Evolutionary conservation across 2,888 invertebrate genomes (phyloP).

Genomic region (Syrphus vitripennis): DNA sequence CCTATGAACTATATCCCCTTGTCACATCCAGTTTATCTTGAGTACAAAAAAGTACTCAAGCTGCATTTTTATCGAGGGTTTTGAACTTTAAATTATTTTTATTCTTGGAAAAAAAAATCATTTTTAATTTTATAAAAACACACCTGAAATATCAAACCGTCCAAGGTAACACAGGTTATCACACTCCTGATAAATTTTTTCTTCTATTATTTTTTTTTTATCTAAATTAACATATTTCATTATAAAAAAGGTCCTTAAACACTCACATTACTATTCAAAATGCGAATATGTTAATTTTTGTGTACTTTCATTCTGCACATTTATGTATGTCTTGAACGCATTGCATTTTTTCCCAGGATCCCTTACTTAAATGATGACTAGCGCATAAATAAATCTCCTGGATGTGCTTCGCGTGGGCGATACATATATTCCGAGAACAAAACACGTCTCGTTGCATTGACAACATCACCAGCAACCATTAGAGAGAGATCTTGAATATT

Average conservation of each 20-base stretch:
- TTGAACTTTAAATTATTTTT: too few relatives aligned
- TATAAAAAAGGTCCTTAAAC: conserved; percentile 1
- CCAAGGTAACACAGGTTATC: background rate
- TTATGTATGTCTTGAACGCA: background rate
- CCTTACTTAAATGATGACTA: background rate
- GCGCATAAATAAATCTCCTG: background rate
- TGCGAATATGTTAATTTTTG: conserved; percentile 51
- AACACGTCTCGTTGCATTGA: conserved; percentile 15
- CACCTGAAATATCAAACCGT: background rate
- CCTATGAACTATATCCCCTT: too few relatives aligned
- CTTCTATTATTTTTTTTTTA: background rate
- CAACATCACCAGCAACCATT: background rate
- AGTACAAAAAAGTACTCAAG: too few relatives aligned
- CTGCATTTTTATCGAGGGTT: too few relatives aligned
- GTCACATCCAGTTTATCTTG: too few relatives aligned
- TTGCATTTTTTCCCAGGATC: conserved; percentile 23
- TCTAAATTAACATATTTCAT: conserved; percentile 14
- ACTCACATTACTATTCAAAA: conserved; percentile 55
- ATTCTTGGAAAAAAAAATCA: too few relatives aligned
- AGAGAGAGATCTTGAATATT: background rate
- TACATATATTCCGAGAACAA: background rate
- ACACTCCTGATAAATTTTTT: background rate
- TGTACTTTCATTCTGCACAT: background rate
- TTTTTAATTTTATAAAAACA: too few relatives aligned
- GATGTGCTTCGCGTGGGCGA: background rate